Evolutionary conservation across 2,888 invertebrate genomes (phyloP), one percentile per base, ranked within the genome.

Genomic region (Ochropleura leucogaster): DNA sequence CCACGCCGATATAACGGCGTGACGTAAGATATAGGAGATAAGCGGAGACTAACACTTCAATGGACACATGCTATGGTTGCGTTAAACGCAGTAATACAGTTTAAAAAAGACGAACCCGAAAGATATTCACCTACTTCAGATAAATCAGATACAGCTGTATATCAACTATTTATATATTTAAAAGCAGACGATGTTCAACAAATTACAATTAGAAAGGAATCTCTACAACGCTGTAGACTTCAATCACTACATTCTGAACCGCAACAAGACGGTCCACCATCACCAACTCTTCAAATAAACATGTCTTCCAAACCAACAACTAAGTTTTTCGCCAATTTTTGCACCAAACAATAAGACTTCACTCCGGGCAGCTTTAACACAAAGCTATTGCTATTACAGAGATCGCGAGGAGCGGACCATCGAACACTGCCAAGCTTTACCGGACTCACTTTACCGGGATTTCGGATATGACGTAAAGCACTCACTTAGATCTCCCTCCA

Each of bases 381-480:
- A 96, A 96, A 96, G 96, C 96, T 95, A 96, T 96, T 94, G 95
- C 96, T 95, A 96, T 96, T 96, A 96, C 95, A 90, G 94, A 94
- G 95, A 95, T 95, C 94, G 95, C 95, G 92, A 90, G 87, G 88
- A 90, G 89, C 89, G 93, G 93, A 91, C 94, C 96, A 96, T 96
- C 96, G 96, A 96, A 96, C 95, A 92, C 91, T 92, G 92, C 91
- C 90, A 90, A 93, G 94, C 93, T 94, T 95, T 94, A 93, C 95
- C 89, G 94, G 93, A 95, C 95, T 96, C 96, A 95, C 96, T 96
- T 95, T 94, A 95, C 96, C 93, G 94, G 96, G 96, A 96, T 96
- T 96, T 96, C 94, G 94, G 95, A 95, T 96, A 96, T 96, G 96
- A 96, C 96, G 96, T 95, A 95, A 95, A 95, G 94, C 95, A 96